Conservation (phyloP, 2,113 vertebrate genomes). For the Odontesthes bonariensis region DNA sequence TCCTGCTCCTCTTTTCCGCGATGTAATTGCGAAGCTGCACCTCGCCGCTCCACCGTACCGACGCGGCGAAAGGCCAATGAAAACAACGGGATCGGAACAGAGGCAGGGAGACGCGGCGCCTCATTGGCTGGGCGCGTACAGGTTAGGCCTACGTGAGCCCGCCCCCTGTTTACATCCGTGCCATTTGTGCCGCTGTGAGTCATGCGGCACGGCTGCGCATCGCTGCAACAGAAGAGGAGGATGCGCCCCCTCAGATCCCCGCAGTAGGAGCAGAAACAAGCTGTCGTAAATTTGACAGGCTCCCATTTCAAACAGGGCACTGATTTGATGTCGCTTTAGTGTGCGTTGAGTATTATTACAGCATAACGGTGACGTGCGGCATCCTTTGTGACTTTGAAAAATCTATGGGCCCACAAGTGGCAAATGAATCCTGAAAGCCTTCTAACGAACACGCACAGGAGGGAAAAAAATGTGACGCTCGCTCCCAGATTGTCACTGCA, state of each 20-base stretch:
- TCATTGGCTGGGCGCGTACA: slow-evolving; percentile 59
- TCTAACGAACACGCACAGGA: not conserved
- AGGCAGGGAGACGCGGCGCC: not conserved
- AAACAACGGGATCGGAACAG: not conserved
- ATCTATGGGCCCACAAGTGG: not conserved
- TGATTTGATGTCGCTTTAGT: slow-evolving; percentile 20
- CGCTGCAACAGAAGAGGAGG: slow-evolving; percentile 62
- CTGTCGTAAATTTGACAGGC: slow-evolving; percentile 27
- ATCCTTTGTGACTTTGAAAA: not conserved
- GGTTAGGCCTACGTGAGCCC: slow-evolving; percentile 70
- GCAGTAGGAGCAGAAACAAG: slow-evolving; percentile 57
- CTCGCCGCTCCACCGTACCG: slow-evolving; percentile 48
- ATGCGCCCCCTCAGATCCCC: slow-evolving; percentile 50
- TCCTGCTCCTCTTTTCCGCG: slow-evolving; percentile 47
- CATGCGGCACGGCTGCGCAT: slow-evolving; percentile 81
- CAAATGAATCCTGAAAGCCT: not conserved
- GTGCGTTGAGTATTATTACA: not conserved
- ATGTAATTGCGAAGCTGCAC: slow-evolving; percentile 63
- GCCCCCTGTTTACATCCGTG: slow-evolving; percentile 80
- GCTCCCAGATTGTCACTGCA: slow-evolving; percentile 24
- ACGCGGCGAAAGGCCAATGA: slow-evolving; percentile 69
- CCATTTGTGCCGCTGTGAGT: slow-evolving; percentile 70
- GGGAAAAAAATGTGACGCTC: not conserved
- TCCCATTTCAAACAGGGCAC: slow-evolving; percentile 10
- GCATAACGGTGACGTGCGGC: not conserved